phyloP scores from a whole-genome alignment of 2,888 invertebrate genomes.

The Agrilus cyanescens region DNA sequence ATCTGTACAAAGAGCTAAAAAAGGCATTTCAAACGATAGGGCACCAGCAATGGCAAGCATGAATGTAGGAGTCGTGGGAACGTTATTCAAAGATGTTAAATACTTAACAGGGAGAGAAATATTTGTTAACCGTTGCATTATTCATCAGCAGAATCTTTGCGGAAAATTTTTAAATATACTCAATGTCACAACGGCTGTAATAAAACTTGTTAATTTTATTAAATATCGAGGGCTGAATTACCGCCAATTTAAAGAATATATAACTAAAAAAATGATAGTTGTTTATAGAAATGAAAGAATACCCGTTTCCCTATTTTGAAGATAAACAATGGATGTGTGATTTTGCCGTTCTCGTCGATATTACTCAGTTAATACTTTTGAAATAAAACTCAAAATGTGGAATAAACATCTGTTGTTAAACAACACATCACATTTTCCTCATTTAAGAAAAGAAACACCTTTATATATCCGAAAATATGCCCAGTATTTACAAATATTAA shows the following conservation, averaged over 20 bases:
- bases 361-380: too few species aligned
- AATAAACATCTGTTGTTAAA: too few species aligned
- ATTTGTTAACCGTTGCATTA: constrained; percentile 8
- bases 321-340: constrained; percentile 14
- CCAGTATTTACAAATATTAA: too few species aligned
- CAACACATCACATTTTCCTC: too few species aligned
- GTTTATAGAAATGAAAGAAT: constrained; percentile 13
- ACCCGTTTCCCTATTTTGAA: constrained; percentile 13
- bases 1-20: constrained; percentile 5
- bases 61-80: constrained; percentile 15
- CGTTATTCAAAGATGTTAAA: constrained; percentile 12
- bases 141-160: constrained; percentile 4
- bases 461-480: too few species aligned
- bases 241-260: constrained; percentile 1
- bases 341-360: constrained; percentile 9
- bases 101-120: constrained; percentile 11
- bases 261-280: constrained; percentile 11
- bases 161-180: constrained; percentile 3
- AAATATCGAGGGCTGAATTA: constrained; percentile 1
- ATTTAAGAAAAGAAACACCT: too few species aligned
- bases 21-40: constrained; percentile 8
- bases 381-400: too few species aligned
- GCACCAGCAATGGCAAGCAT: constrained; percentile 16
- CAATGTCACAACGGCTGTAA: constrained; percentile 2
- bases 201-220: constrained; percentile 2